Evolutionary conservation across 2,888 invertebrate species (phyloP).

Genomic region (Caenorhabditis auriculariae): DNA sequence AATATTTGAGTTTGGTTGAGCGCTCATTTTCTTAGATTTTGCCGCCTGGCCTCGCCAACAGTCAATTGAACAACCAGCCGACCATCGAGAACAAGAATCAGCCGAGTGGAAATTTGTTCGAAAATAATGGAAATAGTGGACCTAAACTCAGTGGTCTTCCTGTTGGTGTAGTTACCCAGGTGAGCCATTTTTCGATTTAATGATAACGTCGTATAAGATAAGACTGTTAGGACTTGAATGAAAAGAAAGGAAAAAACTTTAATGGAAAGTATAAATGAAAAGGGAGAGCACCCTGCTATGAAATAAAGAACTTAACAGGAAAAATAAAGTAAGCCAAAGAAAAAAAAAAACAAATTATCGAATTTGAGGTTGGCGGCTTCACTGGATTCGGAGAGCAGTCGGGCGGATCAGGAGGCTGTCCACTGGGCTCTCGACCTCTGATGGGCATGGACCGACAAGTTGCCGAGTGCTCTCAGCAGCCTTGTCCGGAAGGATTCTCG

Average conservation of each 20-base stretch:
- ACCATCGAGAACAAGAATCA: too few relatives aligned
- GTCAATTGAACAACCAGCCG: too few relatives aligned
- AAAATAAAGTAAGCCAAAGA: constrained; percentile 8
- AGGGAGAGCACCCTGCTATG: too few relatives aligned
- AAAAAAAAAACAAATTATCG: too few relatives aligned
- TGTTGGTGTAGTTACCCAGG: too few relatives aligned
- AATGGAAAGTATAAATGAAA: constrained; percentile 16
- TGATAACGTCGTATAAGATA: background rate
- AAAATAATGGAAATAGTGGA: too few relatives aligned
- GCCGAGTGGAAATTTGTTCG: too few relatives aligned
- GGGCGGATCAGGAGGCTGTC: constrained; percentile 22
- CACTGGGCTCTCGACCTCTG: constrained; percentile 42
- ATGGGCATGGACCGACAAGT: constrained; percentile 39
- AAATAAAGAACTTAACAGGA: constrained; percentile 6
- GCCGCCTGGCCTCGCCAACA: constrained; percentile 32
- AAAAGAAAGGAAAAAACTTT: constrained; percentile 24
- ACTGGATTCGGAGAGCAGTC: constrained; percentile 10
- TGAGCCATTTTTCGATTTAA: background rate
- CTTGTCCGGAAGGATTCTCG: constrained; percentile 51
- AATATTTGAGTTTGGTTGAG: too few relatives aligned
- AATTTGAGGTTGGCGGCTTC: too few relatives aligned
- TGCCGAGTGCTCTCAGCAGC: constrained; percentile 42
- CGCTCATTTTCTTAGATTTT: constrained; percentile 9
- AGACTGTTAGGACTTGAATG: background rate
- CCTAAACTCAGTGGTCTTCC: too few relatives aligned